Conservation (phyloP, 2,113 vertebrate genomes). For the Nicator chloris region DNA sequence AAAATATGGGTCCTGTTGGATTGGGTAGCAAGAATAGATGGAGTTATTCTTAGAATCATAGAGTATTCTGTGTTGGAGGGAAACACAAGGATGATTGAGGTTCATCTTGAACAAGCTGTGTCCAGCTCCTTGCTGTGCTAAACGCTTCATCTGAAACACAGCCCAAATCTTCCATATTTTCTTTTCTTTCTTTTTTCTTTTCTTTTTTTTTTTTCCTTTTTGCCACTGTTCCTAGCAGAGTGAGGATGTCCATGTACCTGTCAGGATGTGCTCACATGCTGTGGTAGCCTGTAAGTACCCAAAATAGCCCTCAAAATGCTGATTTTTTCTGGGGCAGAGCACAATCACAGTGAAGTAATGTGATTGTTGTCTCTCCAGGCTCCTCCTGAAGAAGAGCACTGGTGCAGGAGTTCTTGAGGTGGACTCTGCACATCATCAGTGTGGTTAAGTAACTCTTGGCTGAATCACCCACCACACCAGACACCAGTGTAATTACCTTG, state of each 20-base stretch:
- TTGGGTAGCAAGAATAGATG: background rate
- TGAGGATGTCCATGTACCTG: background rate
- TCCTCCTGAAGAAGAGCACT: background rate
- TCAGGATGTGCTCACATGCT: background rate
- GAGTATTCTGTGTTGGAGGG: background rate
- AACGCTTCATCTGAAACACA: background rate
- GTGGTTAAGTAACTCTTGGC: background rate
- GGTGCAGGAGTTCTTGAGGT: background rate
- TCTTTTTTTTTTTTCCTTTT: background rate
- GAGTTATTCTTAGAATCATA: background rate
- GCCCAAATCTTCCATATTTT: background rate
- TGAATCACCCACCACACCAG: background rate
- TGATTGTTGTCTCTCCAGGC: background rate
- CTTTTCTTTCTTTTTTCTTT: fast-evolving
- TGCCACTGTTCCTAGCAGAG: background rate
- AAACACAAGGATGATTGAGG: background rate
- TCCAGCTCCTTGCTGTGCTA: background rate
- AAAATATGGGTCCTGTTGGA: background rate
- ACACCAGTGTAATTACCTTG: background rate
- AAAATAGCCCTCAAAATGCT: background rate
- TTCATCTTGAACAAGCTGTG: background rate
- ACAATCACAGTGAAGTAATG: background rate
- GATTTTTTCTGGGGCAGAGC: background rate
- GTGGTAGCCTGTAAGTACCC: background rate
- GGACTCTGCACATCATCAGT: background rate